Evolutionary conservation across 2,797 vertebrate species (phyloP).

Genomic region (Amblyraja radiata): DNA sequence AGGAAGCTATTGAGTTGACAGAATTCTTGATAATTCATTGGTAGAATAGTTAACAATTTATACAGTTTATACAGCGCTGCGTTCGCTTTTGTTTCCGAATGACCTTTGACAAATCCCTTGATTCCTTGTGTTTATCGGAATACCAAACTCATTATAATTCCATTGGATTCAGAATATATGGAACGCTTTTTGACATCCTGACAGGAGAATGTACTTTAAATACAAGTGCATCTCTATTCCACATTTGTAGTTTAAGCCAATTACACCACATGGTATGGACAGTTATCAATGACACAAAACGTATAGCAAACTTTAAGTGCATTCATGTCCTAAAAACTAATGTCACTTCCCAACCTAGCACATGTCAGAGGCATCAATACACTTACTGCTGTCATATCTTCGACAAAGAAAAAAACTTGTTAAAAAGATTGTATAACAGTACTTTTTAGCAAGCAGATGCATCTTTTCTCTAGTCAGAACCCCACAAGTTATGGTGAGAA

Average conservation of each 20-base stretch:
- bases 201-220: background rate
- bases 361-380: background rate
- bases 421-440: background rate
- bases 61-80: too few species aligned
- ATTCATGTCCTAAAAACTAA: background rate
- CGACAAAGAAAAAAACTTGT: background rate
- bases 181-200: background rate
- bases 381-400: background rate
- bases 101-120: too few species aligned
- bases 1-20: too few species aligned
- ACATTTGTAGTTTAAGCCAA: background rate
- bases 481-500: conserved; percentile 39
- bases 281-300: background rate
- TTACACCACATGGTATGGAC: background rate
- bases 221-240: background rate
- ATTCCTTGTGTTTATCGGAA: too few species aligned
- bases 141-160: background rate
- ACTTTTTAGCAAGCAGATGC: background rate
- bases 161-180: background rate
- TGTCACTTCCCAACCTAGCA: background rate
- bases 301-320: background rate
- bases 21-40: too few species aligned
- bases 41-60: too few species aligned
- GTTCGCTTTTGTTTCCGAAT: too few species aligned
- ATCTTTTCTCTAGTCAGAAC: background rate